Evolutionary conservation across 2,888 invertebrate genomes (phyloP).

Genomic region (Tetanocera ferruginea): DNA sequence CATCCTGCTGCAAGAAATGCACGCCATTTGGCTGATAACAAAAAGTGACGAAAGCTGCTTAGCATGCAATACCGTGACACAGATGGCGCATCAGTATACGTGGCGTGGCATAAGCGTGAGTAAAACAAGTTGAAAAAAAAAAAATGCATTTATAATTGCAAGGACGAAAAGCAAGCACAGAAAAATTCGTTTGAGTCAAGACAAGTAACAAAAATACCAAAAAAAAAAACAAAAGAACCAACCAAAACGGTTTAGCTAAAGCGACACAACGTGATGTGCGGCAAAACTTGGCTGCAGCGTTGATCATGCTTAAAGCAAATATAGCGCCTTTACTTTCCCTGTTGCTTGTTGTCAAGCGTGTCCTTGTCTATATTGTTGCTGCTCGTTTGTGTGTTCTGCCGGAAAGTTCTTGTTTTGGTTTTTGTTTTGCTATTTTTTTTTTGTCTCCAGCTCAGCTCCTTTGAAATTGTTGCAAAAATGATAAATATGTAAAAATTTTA

Average conservation of each 20-base stretch:
- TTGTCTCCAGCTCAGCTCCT: background rate
- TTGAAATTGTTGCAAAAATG: background rate
- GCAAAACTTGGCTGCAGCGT: background rate
- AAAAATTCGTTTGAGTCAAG: background rate
- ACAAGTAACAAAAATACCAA: background rate
- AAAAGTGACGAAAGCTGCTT: conserved; percentile 30
- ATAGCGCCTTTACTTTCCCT: background rate
- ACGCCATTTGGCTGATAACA: background rate
- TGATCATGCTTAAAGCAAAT: background rate
- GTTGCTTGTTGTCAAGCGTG: background rate
- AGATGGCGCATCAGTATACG: background rate
- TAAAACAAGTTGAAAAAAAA: background rate
- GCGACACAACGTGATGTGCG: background rate
- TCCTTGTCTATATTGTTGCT: background rate
- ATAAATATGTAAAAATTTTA: conserved; percentile 15
- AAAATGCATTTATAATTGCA: background rate
- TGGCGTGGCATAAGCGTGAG: background rate
- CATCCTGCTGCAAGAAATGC: background rate
- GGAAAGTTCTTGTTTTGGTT: background rate
- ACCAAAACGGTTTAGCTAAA: background rate
- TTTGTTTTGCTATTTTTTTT: background rate
- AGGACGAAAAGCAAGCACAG: background rate
- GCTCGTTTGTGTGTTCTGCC: background rate
- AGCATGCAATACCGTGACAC: conserved; percentile 25
- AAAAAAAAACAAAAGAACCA: background rate